Conservation (phyloP, 2,113 vertebrate genomes). For the Mionectes macconnelli region DNA sequence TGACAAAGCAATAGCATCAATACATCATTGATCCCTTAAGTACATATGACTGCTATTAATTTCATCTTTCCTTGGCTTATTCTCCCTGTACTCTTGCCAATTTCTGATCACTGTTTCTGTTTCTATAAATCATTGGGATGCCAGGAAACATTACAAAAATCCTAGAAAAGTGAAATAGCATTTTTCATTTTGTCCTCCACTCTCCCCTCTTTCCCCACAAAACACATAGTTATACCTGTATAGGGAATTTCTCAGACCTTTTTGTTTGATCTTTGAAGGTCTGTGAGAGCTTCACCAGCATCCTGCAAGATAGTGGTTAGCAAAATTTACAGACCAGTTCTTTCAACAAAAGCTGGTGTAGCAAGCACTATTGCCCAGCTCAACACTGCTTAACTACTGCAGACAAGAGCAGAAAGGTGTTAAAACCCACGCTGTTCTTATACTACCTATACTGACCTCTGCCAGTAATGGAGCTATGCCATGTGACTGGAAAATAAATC, state of each 20-base stretch:
- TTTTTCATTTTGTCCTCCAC: background rate
- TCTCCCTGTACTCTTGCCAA: background rate
- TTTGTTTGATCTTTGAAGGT: background rate
- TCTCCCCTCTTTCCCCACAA: background rate
- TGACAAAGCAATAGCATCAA: slow-evolving; percentile 26
- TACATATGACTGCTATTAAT: slow-evolving; percentile 32
- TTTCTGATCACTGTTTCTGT: slow-evolving; percentile 6
- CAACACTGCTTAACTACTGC: background rate
- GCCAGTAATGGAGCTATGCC: background rate
- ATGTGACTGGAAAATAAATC: background rate
- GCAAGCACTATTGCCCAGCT: background rate
- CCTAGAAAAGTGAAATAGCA: background rate
- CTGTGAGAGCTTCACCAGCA: background rate
- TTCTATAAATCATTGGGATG: slow-evolving; percentile 37
- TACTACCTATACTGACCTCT: background rate
- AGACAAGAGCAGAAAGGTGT: background rate
- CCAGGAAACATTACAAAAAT: slow-evolving; percentile 17
- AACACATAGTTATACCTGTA: background rate
- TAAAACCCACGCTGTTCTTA: background rate
- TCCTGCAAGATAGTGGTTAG: background rate
- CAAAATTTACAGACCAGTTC: background rate
- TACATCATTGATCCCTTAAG: slow-evolving; percentile 26
- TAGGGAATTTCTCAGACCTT: background rate
- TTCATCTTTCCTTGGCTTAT: slow-evolving; percentile 16
- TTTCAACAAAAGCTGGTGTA: background rate